phyloP scores from a whole-genome alignment of 1,140 invertebrate genomes.

The Drosophila orosa region DNA sequence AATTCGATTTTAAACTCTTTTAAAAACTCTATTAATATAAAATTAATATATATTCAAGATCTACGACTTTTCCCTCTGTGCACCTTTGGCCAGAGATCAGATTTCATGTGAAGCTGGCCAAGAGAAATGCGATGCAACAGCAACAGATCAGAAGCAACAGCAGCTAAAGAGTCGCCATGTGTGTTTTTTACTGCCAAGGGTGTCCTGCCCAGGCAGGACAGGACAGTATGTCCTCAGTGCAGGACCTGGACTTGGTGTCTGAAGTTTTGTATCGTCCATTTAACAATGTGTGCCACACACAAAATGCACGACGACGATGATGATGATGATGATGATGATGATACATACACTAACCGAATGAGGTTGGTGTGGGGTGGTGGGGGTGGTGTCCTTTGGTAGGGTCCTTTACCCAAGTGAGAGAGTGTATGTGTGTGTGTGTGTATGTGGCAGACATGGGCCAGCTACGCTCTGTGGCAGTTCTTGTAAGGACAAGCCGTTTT shows the following conservation, averaged over 20 bases:
- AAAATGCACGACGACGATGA: slow-evolving; percentile 60
- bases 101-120: slow-evolving; percentile 38
- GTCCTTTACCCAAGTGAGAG: slow-evolving; percentile 7
- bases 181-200: slow-evolving; percentile 2
- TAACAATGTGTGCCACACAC: slow-evolving; percentile 80
- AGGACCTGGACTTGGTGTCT: slow-evolving; percentile 31
- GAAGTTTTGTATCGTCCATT: slow-evolving; percentile 82
- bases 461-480: slow-evolving; percentile 27
- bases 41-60: too few relatives aligned
- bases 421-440: slow-evolving; percentile 12
- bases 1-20: neutral
- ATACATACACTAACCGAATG: slow-evolving; percentile 44
- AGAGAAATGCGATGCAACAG: slow-evolving; percentile 43
- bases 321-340: slow-evolving; percentile 65
- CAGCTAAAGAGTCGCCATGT: slow-evolving; percentile 24
- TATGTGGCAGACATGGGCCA: slow-evolving; percentile 44
- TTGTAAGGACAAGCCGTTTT: slow-evolving; percentile 79
- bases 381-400: slow-evolving; percentile 10
- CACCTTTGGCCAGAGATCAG: slow-evolving; percentile 36
- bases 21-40: neutral
- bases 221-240: slow-evolving; percentile 16
- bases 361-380: too few relatives aligned
- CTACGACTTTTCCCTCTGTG: neutral
- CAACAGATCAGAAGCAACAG: slow-evolving; percentile 42
- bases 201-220: slow-evolving; percentile 35